These are phyloP conservation scores for Peromyscus polionotus DNA, from an alignment of 2,113 vertebrate species.

Conservation along the genomic window DNA sequence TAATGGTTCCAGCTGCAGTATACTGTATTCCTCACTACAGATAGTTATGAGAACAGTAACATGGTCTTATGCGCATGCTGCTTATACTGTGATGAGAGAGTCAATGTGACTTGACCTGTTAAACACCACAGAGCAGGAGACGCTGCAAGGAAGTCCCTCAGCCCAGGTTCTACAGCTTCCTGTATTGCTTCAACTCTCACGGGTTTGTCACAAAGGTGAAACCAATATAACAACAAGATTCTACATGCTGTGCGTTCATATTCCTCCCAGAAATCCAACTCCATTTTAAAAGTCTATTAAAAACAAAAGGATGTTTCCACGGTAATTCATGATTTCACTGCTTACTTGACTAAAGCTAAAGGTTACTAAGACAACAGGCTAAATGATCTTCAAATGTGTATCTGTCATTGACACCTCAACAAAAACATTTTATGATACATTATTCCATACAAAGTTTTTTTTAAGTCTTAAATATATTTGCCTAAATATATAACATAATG, in stretches of 20 bases:
- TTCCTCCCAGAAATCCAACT: constrained; percentile 39
- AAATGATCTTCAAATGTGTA: background rate
- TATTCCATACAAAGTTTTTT: constrained; percentile 7
- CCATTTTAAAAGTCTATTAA: constrained; percentile 22
- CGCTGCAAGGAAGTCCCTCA: background rate
- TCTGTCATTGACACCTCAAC: background rate
- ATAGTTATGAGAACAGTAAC: background rate
- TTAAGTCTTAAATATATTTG: constrained; percentile 38
- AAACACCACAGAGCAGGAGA: background rate
- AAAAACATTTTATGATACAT: constrained; percentile 8
- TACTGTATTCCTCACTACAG: background rate
- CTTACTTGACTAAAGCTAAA: background rate
- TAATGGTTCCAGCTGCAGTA: background rate
- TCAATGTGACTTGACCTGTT: background rate
- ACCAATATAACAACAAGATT: background rate
- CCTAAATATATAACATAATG: constrained; percentile 25
- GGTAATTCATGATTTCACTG: background rate
- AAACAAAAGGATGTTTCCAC: background rate
- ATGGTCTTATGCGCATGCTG: background rate
- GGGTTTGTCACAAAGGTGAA: background rate
- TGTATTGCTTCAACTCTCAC: background rate
- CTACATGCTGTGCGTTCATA: background rate
- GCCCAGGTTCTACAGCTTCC: background rate
- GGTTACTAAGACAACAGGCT: constrained; percentile 4
- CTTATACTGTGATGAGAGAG: background rate